Evolutionary conservation across 2,888 invertebrate genomes (phyloP).

Genomic region (Kuschelorhynchus macadamiae): DNA sequence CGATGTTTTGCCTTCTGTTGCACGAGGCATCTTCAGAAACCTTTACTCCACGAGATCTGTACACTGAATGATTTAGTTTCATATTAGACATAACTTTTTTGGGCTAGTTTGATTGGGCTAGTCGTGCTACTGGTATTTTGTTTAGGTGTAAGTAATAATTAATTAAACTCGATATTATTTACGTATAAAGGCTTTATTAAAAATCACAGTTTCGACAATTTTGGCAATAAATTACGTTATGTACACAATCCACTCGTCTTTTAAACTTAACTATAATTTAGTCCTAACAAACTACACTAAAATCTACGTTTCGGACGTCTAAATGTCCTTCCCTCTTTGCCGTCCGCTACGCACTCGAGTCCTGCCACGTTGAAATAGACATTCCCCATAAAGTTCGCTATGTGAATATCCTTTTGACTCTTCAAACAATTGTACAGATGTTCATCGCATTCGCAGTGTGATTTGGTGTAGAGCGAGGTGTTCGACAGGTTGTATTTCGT

Average conservation of each 20-base stretch:
- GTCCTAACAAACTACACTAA: slow-evolving; percentile 27
- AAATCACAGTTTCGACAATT: slow-evolving; percentile 41
- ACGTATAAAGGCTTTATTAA: slow-evolving; percentile 27
- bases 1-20: too few relatives aligned
- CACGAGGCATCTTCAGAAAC: too few relatives aligned
- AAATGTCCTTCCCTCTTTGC: slow-evolving; percentile 55
- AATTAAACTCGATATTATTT: too few relatives aligned
- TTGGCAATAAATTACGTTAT: slow-evolving; percentile 40
- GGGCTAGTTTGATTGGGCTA: too few relatives aligned
- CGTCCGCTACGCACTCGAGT: slow-evolving; percentile 80
- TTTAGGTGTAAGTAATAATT: too few relatives aligned
- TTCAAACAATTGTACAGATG: slow-evolving; percentile 85
- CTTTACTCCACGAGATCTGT: too few relatives aligned
- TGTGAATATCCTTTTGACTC: slow-evolving; percentile 75
- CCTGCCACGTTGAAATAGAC: slow-evolving; percentile 89
- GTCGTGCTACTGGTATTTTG: too few relatives aligned
- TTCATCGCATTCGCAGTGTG: slow-evolving; percentile 91
- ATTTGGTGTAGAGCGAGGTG: slow-evolving; percentile 88
- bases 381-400: slow-evolving; percentile 83
- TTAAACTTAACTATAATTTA: slow-evolving; percentile 27
- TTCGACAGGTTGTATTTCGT: slow-evolving; percentile 87
- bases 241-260: slow-evolving; percentile 8
- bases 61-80: too few relatives aligned
- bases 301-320: slow-evolving; percentile 57
- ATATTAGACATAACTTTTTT: too few relatives aligned